Evolutionary conservation across 2,113 vertebrate genomes (phyloP).

Genomic region (human): GRCh38 chr1:4795001-4795500

Average conservation of each 20-base stretch:
- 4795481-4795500: too few relatives aligned
- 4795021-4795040: accelerated
- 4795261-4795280: too few relatives aligned
- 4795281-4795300: accelerated
- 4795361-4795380: background rate
- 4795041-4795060: accelerated
- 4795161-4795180: too few relatives aligned
- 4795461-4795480: accelerated
- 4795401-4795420: background rate
- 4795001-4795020: accelerated
- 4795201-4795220: too few relatives aligned
- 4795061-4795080: background rate
- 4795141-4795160: background rate
- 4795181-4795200: accelerated
- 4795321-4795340: accelerated
- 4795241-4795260: background rate
- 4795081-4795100: too few relatives aligned
- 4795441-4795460: background rate
- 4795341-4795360: background rate
- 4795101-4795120: background rate
- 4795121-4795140: background rate
- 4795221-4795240: background rate
- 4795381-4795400: accelerated
- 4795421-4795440: background rate
- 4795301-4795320: accelerated